Evolutionary conservation across 2,888 invertebrate genomes (phyloP), one percentile per base, ranked within the genome.

Genomic region (Dynastes maya): DNA sequence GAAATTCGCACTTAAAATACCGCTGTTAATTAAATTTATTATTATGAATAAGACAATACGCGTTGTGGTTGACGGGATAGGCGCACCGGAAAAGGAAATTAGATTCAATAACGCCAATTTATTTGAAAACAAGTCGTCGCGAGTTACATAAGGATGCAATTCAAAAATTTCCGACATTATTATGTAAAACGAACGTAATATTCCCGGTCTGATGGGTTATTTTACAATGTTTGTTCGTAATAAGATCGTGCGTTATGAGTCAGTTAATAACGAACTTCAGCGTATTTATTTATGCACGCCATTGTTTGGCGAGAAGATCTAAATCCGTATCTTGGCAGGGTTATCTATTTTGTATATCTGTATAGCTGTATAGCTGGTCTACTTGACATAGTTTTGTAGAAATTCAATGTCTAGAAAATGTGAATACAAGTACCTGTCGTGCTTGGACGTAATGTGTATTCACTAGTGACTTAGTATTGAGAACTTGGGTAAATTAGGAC

Each of bases 91-190:
- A 72, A 45, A 72, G 72, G 72, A 72, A 72, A 72, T 72, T 72
- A 72, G 40, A 72, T 72, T 58, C 72, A 72, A 72, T 72, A 72
- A 72, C 27, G 22, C n/a, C 11, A 72, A 72, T 72, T 72, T 72
- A 37, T 72, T 72, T 72, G 72, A 37, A 72, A 58, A 72, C 68
- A 68, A 68, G 40, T 16, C 45, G 40, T 16, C 45, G 27, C 45
- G 49, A 49, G 51, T 68, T 68, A 68, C 68, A 51, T 68, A 68
- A 68, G 68, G 5, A 51, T 16, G 68, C 68, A 68, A 51, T 68
- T 51, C 40, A 22, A 29, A 68, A 32, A 53, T 68, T 68, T 68
- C 51, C 11, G 8, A 13, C 22, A 51, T 22, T n/a, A 9, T 22
- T 67, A 40, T 67, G 16, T 67, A 22, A 22, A 29, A 61, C 61